These are phyloP conservation scores for Pachliopta kotzebuea DNA, from an alignment of 2,888 invertebrate species.

Conservation along the genomic window DNA sequence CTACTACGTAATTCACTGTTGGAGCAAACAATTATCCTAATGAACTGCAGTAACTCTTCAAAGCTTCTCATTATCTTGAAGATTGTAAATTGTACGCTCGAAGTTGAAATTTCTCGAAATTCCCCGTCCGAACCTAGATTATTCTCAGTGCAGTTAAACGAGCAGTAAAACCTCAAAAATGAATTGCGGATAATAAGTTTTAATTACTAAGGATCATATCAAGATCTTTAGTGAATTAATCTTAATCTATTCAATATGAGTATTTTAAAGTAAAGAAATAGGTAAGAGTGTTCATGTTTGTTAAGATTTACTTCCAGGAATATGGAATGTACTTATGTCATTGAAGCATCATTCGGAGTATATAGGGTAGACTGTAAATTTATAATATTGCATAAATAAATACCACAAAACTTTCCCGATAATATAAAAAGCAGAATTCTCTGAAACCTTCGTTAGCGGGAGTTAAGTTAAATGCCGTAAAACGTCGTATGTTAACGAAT, in stretches of 20 bases:
- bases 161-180: neutral
- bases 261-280: too few species aligned
- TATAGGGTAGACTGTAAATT: neutral
- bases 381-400: neutral
- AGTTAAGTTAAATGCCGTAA: neutral
- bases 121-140: neutral
- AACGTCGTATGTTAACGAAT: constrained; percentile 6
- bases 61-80: constrained; percentile 16
- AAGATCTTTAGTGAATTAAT: too few species aligned
- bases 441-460: constrained; percentile 2
- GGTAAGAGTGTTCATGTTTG: too few species aligned
- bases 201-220: neutral
- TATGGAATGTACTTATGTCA: too few species aligned
- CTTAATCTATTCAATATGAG: too few species aligned
- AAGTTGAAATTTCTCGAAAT: constrained; percentile 4
- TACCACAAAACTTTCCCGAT: neutral
- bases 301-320: too few species aligned
- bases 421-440: neutral
- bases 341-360: too few species aligned
- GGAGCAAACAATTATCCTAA: neutral
- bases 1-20: neutral
- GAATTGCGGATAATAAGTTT: neutral
- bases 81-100: constrained; percentile 10
- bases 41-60: neutral
- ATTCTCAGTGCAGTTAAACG: neutral